Conservation (phyloP, 2,888 invertebrate species). For the Rhopalosiphum nymphaeae region DNA sequence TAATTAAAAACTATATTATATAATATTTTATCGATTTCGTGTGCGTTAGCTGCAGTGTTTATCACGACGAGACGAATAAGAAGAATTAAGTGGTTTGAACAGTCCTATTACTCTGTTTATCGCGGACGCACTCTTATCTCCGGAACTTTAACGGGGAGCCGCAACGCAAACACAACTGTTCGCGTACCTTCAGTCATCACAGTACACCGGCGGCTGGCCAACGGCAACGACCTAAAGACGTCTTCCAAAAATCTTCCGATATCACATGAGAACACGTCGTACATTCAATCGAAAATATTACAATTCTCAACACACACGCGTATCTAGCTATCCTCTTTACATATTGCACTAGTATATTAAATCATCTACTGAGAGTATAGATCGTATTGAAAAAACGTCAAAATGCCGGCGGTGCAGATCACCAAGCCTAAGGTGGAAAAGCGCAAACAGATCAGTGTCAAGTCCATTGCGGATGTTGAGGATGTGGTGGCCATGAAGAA, state of each 20-base stretch:
- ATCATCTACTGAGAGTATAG: neutral
- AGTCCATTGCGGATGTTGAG: conserved; percentile 96
- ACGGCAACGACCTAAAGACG: neutral
- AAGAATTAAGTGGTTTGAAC: neutral
- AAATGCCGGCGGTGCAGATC: neutral
- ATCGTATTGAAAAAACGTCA: neutral
- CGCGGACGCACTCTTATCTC: neutral
- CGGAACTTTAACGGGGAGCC: neutral
- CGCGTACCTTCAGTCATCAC: neutral
- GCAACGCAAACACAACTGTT: neutral
- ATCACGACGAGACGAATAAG: neutral
- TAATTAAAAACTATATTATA: neutral
- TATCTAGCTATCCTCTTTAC: neutral
- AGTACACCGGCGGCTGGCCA: neutral
- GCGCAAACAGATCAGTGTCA: conserved; percentile 97
- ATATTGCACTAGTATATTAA: neutral
- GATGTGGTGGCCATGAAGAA: conserved; percentile 98
- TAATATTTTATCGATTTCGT: neutral
- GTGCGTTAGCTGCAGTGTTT: neutral
- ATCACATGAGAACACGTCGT: neutral
- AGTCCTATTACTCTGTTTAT: neutral
- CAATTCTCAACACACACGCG: neutral
- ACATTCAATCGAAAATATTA: neutral
- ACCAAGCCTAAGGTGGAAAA: conserved; percentile 74
- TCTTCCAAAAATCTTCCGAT: neutral